Base-by-base conservation (phyloP, 2,797 vertebrate genomes). In the Lindbergichthys nudifrons region DNA sequence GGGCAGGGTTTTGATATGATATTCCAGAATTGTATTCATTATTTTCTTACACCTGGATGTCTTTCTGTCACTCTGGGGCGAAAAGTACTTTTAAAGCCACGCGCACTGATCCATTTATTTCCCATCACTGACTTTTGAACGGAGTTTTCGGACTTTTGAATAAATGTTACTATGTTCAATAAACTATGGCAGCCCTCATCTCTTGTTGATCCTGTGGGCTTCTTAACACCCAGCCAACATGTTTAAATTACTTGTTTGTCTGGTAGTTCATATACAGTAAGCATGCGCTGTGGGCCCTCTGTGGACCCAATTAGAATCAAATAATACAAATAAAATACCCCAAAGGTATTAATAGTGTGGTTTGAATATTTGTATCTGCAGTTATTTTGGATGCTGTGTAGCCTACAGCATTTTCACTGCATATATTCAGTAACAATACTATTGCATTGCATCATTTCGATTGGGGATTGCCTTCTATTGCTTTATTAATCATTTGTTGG, bases 221-320 rank as follows among this genome's bases (percentile, higher is more conserved):
- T 65, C 42, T 70, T 36, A 62, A 90, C 87, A 57, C 18, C 19
- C 32, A 58, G 67, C 41, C 63, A 78, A 50, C 56, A 74, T 76
- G 61, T 83, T 83, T 52, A 66, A 75, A 77, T 77, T 41, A 76
- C 58, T 62, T 70, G n/a, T 85, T 77, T 65, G 62, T 75, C 69
- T 71, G 67, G 36, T 63, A 64, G 71, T 82, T 81, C 62, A 71
- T 79, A 81, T 80, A n/a, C n/a, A n/a, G n/a, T n/a, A 81, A 75
- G 63, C 61, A 79, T 81, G 69, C 41, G 48, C 23, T 85, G 48
- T 42, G 36, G 43, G 83, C 62, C 69, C 91, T 90, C 89, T 80
- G 68, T 84, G 87, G 91, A 89, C 83, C 82, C 88, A 90, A 92
- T 93, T 92, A 93, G 86, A 91, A 85, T 87, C 69, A 87, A 78